phyloP scores from a whole-genome alignment of 2,113 vertebrate genomes.

The Odontesthes bonariensis region DNA sequence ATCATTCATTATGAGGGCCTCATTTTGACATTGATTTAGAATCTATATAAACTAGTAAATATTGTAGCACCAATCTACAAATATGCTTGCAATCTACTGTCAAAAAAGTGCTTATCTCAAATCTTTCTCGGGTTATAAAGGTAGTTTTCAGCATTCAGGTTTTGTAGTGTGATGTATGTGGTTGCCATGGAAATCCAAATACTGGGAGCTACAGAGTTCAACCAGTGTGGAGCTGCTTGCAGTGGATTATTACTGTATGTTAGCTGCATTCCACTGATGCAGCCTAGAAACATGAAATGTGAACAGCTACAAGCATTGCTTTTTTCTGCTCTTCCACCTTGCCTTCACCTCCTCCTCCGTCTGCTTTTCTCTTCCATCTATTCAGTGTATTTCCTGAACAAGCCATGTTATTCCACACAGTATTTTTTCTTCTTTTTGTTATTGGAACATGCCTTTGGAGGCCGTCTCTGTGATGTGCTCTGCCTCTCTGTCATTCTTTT shows the following conservation, averaged over 20 bases:
- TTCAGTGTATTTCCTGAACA: conserved; percentile 30
- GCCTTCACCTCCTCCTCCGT: neutral
- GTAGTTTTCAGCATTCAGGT: neutral
- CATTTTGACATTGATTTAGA: neutral
- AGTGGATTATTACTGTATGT: conserved; percentile 19
- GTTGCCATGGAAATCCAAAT: conserved; percentile 21
- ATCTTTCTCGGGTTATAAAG: neutral
- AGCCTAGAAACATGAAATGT: conserved; percentile 14
- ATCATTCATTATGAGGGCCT: conserved; percentile 1
- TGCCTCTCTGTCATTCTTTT: conserved; percentile 39
- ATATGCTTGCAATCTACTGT: neutral
- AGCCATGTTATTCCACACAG: conserved; percentile 15
- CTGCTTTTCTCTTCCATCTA: conserved; percentile 57
- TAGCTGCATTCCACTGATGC: conserved; percentile 39
- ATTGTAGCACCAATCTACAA: neutral
- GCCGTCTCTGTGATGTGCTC: conserved; percentile 43
- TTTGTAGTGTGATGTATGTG: neutral
- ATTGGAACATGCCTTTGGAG: conserved; percentile 14
- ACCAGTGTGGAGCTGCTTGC: neutral
- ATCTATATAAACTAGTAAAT: neutral
- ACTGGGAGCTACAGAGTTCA: conserved; percentile 15
- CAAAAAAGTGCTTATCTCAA: neutral
- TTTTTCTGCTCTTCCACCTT: conserved; percentile 26
- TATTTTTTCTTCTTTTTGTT: neutral
- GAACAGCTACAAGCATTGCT: conserved; percentile 20